Percentiles rank a stretch among this genome's conserved stretches.
These are phyloP conservation scores for Phallusia fumigata DNA, from an alignment of 23 tunicate genomes.

Conservation along the genomic window DNA sequence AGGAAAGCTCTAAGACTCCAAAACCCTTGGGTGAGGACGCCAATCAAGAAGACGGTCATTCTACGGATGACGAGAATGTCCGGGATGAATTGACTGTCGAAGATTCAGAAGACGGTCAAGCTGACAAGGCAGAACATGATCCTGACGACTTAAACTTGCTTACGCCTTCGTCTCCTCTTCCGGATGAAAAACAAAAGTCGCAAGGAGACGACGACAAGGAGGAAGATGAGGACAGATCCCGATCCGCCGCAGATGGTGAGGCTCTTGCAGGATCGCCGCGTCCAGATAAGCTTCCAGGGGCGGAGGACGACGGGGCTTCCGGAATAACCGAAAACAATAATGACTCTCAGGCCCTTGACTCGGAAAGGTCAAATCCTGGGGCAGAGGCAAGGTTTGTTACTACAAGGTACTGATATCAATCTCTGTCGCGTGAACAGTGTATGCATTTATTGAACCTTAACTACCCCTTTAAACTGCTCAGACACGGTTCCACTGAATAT, in stretches of 20 bases:
- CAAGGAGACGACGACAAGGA: background rate
- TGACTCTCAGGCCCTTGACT: background rate
- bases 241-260: constrained; percentile 2
- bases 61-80: constrained; percentile 3
- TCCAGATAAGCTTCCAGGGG: background rate
- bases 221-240: constrained; percentile 7
- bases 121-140: background rate
- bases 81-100: background rate
- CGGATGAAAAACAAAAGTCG: background rate
- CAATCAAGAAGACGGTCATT: background rate
- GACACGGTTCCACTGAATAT: no score
- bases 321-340: background rate
- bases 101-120: background rate
- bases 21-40: background rate
- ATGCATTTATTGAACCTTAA: background rate
- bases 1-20: background rate
- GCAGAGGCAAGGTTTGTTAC: constrained; percentile 14
- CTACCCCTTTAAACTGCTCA: no score
- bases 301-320: background rate
- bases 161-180: constrained; percentile 5
- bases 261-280: background rate
- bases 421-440: background rate
- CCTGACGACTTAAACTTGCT: constrained; percentile 2
- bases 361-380: background rate
- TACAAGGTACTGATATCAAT: background rate